A percentile compares a stretch with the other conserved stretches of the same genome.
These are phyloP conservation scores for Dipodomys ordii DNA, from an alignment of 2,113 vertebrate genomes.

Conservation along the genomic window DNA sequence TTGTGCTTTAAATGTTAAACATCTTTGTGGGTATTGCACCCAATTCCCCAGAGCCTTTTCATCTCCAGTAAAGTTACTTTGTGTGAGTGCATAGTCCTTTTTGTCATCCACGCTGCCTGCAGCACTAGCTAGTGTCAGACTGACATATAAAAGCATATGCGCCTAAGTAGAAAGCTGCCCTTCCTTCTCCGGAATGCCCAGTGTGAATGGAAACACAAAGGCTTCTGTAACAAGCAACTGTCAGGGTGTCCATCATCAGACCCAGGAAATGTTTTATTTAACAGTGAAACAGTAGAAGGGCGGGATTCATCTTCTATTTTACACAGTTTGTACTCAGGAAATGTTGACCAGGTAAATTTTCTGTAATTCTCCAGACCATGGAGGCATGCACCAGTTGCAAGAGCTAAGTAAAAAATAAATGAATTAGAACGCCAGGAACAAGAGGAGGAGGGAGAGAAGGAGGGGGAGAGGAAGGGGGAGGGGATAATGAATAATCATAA, in stretches of 20 bases:
- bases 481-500: background rate
- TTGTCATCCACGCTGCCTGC: background rate
- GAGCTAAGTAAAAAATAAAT: conserved; percentile 36
- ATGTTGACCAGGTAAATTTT: conserved; percentile 6
- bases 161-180: background rate
- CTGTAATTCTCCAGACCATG: background rate
- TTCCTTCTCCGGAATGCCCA: background rate
- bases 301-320: conserved; percentile 37
- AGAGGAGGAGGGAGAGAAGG: too few species aligned
- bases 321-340: background rate
- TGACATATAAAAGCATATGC: background rate
- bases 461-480: too few species aligned
- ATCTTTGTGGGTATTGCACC: background rate
- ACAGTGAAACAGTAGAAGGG: background rate
- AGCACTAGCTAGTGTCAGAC: background rate
- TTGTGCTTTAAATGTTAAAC: background rate
- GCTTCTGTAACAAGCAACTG: background rate
- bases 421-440: background rate
- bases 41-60: background rate
- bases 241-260: background rate
- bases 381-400: conserved; percentile 9
- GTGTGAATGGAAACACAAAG: background rate
- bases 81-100: background rate
- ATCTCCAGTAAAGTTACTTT: background rate
- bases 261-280: conserved; percentile 46